Evolutionary conservation across 2,888 invertebrate genomes (phyloP), one percentile per base, ranked within the genome.

Genomic region (Aphodius sticticus): DNA sequence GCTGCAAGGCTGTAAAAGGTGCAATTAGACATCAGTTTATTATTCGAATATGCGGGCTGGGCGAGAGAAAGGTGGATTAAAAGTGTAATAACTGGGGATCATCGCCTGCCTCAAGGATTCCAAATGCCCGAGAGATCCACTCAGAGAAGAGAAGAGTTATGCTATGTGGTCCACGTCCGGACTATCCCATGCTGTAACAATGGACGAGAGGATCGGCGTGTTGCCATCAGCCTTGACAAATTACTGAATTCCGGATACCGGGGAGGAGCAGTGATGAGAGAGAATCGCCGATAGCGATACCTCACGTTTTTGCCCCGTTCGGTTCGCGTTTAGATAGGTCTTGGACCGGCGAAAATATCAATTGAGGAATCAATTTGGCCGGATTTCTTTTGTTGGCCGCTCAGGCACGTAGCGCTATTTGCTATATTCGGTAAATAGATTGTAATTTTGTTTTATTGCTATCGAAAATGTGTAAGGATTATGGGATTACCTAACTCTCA

Each of bases 61-160:
- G 79, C 79, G 26, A 77, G 79, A 76, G 79, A 79, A 79, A 79
- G 79, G 79, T 76, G 71, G 71, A 76, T n/a, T 79, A 77, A 79
- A 74, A 79, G 72, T 79, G 77, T 77, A 79, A 79, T 79, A 79
- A 79, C 35, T 70, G 69, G 71, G 72, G 75, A 53, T 53, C 53
- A 53, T 53, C 53, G 53, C 4, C 53, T 53, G 53, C 9, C 53
- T 26, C 74, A 74, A 74, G 74, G 36, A 74, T 74, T 71, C 71
- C 12, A 71, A 12, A 16, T 16, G 71, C 16, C 71, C 70, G 16
- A 70, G 71, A 16, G 71, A 71, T 37, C n/a, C 36, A 35, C 74
- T 37, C 35, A 35, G 74, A 26, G 35, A 15, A 71, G 71, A 71
- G 71, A 71, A 71, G 71, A 26, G 74, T 35, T 74, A 26, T 37